Base-by-base conservation (phyloP, 2,797 vertebrate species). In the Arremon brunneinucha region DNA sequence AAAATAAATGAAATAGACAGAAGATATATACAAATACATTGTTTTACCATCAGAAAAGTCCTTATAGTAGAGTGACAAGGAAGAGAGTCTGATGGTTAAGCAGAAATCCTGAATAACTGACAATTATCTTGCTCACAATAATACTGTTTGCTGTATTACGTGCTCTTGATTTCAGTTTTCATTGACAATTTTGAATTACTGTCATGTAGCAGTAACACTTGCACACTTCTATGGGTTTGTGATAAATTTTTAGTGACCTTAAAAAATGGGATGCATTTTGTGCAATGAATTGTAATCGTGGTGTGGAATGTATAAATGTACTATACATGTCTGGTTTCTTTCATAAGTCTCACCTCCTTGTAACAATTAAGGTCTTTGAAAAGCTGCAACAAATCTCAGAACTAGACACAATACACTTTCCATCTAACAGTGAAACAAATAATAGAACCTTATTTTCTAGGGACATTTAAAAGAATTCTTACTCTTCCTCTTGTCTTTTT, bases 1-100 rank as follows among this genome's bases (percentile, higher is more conserved):
- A 47, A 95, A 34, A 90, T 22, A 76, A 95, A 57, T 55, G 89
- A 81, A 78, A 86, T 21, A 46, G 41, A 71, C 23, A 69, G 6
- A 17, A 83, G 19, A 47, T 65, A 34, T 27, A 22, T 50, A 55
- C 10, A 85, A 62, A 75, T n/a, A 50, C 2, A 28, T 75, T 63
- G 70, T 83, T 93, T 90, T 78, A 94, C 43, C 55, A 76, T 46
- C 50, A 94, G 60, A 17, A 91, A 84, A 89, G 56, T 69, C 22
- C 12, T 37, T 13, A 7, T 11, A 46, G 39, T 35, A 60, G 7
- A 65, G 12, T 0, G 0, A 67, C 1, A 3, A 77, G 34, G 19
- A 67, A 76, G 59, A 63, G 13, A 52, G 3, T 35, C 37, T 53
- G 12, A 57, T 72, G 43, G 28, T 47, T 60, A 67, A 77, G 27